Percentiles rank a stretch among this genome's conserved stretches.
These are phyloP conservation scores for Dicyrtoma fusca DNA, from an alignment of 2,888 invertebrate species.

Conservation along the genomic window DNA sequence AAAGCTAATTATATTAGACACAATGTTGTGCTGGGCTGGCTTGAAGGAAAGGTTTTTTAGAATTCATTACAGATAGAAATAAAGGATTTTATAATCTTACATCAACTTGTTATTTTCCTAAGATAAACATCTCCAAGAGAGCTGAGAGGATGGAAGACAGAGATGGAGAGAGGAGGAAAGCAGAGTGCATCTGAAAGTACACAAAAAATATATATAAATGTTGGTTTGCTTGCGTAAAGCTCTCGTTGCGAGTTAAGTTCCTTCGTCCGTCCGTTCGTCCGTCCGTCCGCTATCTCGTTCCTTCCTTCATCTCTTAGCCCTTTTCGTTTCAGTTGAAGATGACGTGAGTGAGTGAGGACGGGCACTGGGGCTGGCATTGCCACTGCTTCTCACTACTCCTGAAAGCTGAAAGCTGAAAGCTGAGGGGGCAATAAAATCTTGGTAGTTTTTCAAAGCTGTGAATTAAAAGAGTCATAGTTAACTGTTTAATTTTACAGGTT, in stretches of 20 bases:
- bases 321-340: too few species aligned
- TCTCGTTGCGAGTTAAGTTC: too few species aligned
- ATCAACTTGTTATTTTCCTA: conserved; percentile 32
- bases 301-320: not conserved
- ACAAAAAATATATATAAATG: not conserved
- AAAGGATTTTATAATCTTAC: conserved; percentile 33
- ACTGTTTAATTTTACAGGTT: conserved; percentile 35
- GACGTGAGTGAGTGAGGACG: too few species aligned
- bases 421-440: conserved; percentile 22
- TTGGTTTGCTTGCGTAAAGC: not conserved
- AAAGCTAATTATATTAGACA: not conserved
- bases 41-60: conserved; percentile 2
- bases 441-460: conserved; percentile 23
- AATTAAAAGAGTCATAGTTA: conserved; percentile 30
- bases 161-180: not conserved
- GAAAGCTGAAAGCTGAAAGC: not conserved
- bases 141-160: too few species aligned
- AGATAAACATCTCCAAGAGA: conserved; percentile 18
- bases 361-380: not conserved
- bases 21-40: not conserved
- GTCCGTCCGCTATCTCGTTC: not conserved
- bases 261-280: too few species aligned
- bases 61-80: conserved; percentile 30
- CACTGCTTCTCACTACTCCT: not conserved
- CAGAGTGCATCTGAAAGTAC: not conserved